A percentile compares a stretch with the other conserved stretches of the same genome.
phyloP scores from a whole-genome alignment of 2,113 vertebrate genomes.

The Marmota flaviventris region DNA sequence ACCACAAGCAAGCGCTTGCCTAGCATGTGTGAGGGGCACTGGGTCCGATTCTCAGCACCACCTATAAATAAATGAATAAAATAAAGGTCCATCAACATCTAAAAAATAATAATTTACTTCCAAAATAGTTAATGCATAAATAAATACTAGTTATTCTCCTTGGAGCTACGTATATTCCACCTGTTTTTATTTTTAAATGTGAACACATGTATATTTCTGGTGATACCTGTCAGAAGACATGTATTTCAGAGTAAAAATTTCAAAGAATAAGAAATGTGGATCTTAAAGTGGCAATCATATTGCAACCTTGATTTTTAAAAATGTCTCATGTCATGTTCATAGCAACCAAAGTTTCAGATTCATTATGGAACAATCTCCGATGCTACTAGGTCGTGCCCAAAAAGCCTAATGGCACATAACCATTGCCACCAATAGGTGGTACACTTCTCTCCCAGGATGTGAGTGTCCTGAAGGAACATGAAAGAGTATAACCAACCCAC shows the following conservation, averaged over 20 bases:
- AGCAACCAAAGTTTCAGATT: not conserved
- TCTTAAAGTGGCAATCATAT: not conserved
- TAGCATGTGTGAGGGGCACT: no score
- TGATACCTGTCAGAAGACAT: not conserved
- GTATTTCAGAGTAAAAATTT: not conserved
- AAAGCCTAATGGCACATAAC: not conserved
- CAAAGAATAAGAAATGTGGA: not conserved
- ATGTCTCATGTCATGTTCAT: not conserved
- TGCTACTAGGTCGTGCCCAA: not conserved
- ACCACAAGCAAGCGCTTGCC: no score
- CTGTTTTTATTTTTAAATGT: not conserved
- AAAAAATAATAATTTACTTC: not conserved
- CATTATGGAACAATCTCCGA: not conserved
- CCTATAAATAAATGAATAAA: no score
- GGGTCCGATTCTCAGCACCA: no score
- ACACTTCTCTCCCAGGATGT: not conserved
- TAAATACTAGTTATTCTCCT: not conserved
- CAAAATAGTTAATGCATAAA: not conserved
- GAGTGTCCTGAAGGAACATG: not conserved
- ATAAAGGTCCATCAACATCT: no score
- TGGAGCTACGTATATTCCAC: not conserved
- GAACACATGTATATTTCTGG: not conserved
- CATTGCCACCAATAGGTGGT: accelerated
- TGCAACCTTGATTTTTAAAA: not conserved
- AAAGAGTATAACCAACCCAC: accelerated